Evolutionary conservation across 1,140 invertebrate genomes (phyloP).

Genomic region (Camponotus pennsylvanicus): DNA sequence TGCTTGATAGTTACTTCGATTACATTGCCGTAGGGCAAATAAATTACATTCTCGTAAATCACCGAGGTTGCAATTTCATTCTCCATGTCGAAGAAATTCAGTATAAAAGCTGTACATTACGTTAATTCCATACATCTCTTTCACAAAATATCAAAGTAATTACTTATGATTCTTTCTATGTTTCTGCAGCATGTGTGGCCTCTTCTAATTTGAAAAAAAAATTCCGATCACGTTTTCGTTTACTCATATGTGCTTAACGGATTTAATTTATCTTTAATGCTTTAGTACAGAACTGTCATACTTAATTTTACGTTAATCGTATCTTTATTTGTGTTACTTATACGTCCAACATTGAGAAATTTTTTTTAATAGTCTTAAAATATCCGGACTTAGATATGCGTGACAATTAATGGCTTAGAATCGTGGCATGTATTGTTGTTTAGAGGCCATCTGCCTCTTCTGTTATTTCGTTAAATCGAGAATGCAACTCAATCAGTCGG

Average conservation of each 20-base stretch:
- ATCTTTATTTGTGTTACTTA: not conserved
- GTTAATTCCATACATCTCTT: constrained; percentile 51
- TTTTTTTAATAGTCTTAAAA: not conserved
- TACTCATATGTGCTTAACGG: not conserved
- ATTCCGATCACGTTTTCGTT: not conserved
- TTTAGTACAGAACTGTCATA: not conserved
- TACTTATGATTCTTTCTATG: constrained; percentile 12
- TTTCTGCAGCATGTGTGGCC: not conserved
- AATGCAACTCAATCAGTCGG: constrained; percentile 25
- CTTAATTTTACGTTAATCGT: not conserved
- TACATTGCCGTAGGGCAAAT: constrained; percentile 50
- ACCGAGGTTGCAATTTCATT: constrained; percentile 53
- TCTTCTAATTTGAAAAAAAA: not conserved
- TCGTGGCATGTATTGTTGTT: not conserved
- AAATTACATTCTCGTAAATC: constrained; percentile 61
- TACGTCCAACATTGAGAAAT: not conserved
- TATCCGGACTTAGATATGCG: not conserved
- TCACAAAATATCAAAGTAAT: constrained; percentile 60
- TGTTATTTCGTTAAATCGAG: constrained; percentile 9
- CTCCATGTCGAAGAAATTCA: constrained; percentile 40
- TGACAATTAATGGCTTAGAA: not conserved
- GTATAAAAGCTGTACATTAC: constrained; percentile 35
- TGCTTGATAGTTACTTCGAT: constrained; percentile 50
- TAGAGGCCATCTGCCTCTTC: not conserved
- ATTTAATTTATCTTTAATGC: constrained; percentile 2